Evolutionary conservation across 2,113 vertebrate genomes (phyloP), one percentile per base, ranked within the genome.

Genomic region (Epinephelus lanceolatus): DNA sequence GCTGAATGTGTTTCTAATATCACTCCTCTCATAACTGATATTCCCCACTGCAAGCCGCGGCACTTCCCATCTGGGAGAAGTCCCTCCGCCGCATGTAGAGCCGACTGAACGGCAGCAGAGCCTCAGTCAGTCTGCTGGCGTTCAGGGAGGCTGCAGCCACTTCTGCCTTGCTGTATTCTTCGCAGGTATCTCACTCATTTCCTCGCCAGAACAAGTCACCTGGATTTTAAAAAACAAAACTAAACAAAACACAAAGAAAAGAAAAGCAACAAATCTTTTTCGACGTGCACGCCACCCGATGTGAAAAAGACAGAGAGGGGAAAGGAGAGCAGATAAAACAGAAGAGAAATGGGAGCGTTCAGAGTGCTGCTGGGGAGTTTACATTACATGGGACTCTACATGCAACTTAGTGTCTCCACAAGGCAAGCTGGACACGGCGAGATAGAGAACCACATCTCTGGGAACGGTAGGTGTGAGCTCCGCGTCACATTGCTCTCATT

Each of bases 371-470:
- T 98, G 94, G 95, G 97, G 96, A 95, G 95, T 94, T 95, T 97
- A 91, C 97, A 97, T 92, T 98, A 95, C 93, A 90, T 97, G 96
- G 97, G 97, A 96, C 96, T 98, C 96, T 97, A 96, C 95, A 91
- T 97, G 88, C 97, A 97, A 96, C 96, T 97, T 95, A 94, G 96
- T 92, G 95, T 92, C 80, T 93, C 95, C 94, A 92, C 96, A 70
- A 95, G 95, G 69, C 95, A 96, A 92, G 91, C 90, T 84, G 95
- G 94, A 90, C 95, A 94, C 89, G 94, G 95, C 79, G 95, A 96
- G 84, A 91, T 95, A 84, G 95, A 96, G 93, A 96, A 97, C 94
- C 96, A 94, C 91, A 92, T 97, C 93, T 94, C 96, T 59, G 96
- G 96, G 90, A 96, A 97, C 95, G 97, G 97, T 98, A 95, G 92